Base-by-base conservation (phyloP, 2,797 vertebrate genomes). In the Ctenopoma multispine region DNA sequence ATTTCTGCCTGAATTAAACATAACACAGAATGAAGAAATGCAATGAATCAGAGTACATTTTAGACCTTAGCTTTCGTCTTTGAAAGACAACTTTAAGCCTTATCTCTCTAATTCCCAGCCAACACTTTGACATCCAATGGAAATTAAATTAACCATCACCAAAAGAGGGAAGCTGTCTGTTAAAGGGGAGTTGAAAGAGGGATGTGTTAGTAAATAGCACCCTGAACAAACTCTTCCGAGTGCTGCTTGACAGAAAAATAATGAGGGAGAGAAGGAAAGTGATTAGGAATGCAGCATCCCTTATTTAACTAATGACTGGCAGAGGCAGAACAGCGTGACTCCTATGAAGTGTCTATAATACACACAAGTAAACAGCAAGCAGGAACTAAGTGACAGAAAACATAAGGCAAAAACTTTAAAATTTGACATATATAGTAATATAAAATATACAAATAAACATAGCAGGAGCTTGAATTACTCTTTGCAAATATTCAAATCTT, bases 101-200 rank as follows among this genome's bases (percentile, higher is more conserved):
- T 69, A 77, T 76, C 58, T 61, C 31, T 54, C 63, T 47, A 31
- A 69, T 74, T 74, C 58, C 27, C 57, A 70, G 63, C 34, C 60
- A 83, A 75, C 48, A 50, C 57, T 74, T 67, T 80, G 72, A 72
- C 74, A 63, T 76, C 73, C 65, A 62, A 3, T 51, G 36, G 46
- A 83, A 86, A 90, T 82, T 20, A 60, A 84, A 90, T 85, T 57
- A 86, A 81, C 82, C 73, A 81, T 71, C 83, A 80, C 79, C 79
- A 83, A 66, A 83, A 74, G 61, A 57, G 14, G 61, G 69, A 64
- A 12, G 21, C 14, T 24, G 73, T 71, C 43, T 75, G 65, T 24
- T 47, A 69, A 48, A 20, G 44, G 66, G 60, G 49, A 31, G 46
- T 24, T 80, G 64, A 82, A 80, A 79, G 66, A 77, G 20, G 69